Evolutionary conservation across 1,140 invertebrate genomes (phyloP).

Genomic region (Leptestheria dahalacensis): DNA sequence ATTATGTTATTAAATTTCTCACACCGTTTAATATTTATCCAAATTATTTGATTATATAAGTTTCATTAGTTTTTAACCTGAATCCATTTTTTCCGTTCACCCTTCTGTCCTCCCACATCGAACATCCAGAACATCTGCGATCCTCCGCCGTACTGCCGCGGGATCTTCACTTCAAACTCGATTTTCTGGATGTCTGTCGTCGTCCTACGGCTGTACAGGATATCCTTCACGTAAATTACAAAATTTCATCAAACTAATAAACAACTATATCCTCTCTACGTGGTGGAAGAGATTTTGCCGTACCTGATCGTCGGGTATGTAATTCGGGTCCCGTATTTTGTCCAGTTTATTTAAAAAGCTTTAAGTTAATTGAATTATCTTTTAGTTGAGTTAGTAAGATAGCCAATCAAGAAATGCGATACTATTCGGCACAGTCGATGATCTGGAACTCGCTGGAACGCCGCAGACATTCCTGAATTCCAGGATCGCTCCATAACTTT

Average conservation of each 20-base stretch:
- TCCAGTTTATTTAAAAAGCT: slow-evolving; percentile 51
- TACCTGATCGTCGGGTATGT: slow-evolving; percentile 43
- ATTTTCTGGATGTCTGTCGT: slow-evolving; percentile 56
- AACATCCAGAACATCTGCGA: slow-evolving; percentile 56
- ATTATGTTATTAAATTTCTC: no score
- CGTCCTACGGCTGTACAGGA: slow-evolving; percentile 47
- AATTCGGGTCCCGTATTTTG: slow-evolving; percentile 38
- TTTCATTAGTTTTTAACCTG: slow-evolving; percentile 32
- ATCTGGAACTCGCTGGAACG: slow-evolving; percentile 62
- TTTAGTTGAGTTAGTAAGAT: slow-evolving; percentile 3
- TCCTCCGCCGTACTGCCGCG: slow-evolving; percentile 46
- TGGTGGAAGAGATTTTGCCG: background rate
- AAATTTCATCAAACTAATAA: slow-evolving; percentile 3
- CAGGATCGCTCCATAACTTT: slow-evolving; percentile 43
- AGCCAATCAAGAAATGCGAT: slow-evolving; percentile 27
- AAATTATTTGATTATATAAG: background rate
- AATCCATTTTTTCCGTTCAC: slow-evolving; percentile 69
- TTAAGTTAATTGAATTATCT: slow-evolving; percentile 19
- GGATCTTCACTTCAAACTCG: slow-evolving; percentile 50
- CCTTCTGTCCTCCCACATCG: slow-evolving; percentile 64
- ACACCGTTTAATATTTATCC: background rate
- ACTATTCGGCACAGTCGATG: slow-evolving; percentile 68
- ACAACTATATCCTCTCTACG: background rate
- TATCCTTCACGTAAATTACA: slow-evolving; percentile 32
- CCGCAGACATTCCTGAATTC: slow-evolving; percentile 49